phyloP scores from a whole-genome alignment of 2,888 invertebrate species.

The Penaeus monodon region DNA sequence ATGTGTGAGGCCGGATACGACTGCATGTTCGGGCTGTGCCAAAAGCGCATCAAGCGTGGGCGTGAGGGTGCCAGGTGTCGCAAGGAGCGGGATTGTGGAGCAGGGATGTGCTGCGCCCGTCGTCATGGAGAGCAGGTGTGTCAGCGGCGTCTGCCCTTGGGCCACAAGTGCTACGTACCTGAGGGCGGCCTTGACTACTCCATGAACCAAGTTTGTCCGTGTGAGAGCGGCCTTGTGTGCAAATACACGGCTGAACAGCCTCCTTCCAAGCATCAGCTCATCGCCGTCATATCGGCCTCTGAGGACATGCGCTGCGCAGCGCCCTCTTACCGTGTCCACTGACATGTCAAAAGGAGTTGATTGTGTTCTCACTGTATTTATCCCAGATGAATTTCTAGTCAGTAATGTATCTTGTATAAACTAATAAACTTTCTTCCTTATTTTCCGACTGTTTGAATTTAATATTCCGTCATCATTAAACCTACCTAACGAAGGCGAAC shows the following conservation, averaged over 20 bases:
- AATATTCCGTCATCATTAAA: too few species aligned
- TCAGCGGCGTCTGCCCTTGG: slow-evolving; percentile 66
- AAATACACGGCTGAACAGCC: slow-evolving; percentile 20
- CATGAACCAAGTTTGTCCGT: slow-evolving; percentile 68
- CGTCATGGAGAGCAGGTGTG: slow-evolving; percentile 67
- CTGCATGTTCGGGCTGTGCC: slow-evolving; percentile 67
- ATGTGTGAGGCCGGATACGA: slow-evolving; percentile 66
- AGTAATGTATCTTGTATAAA: too few species aligned
- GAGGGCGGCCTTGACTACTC: slow-evolving; percentile 68
- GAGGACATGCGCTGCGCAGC: slow-evolving; percentile 39
- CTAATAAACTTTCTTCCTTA: too few species aligned
- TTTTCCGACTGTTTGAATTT: too few species aligned
- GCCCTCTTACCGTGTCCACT: background rate
- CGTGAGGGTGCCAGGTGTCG: slow-evolving; percentile 67
- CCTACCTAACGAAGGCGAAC: too few species aligned
- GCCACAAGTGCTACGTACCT: slow-evolving; percentile 67
- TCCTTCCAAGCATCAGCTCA: background rate
- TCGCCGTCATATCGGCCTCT: slow-evolving; percentile 21
- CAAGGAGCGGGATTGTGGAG: slow-evolving; percentile 66
- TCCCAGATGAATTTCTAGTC: too few species aligned
- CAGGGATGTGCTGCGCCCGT: slow-evolving; percentile 67
- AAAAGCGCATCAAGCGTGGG: slow-evolving; percentile 58
- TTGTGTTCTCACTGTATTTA: too few species aligned
- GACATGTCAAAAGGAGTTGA: too few species aligned
- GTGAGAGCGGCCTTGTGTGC: slow-evolving; percentile 67